These are phyloP conservation scores for Haliclona indistincta DNA, from an alignment of 37 sponge, comb jelly and placozoan species.

Conservation along the genomic window DNA sequence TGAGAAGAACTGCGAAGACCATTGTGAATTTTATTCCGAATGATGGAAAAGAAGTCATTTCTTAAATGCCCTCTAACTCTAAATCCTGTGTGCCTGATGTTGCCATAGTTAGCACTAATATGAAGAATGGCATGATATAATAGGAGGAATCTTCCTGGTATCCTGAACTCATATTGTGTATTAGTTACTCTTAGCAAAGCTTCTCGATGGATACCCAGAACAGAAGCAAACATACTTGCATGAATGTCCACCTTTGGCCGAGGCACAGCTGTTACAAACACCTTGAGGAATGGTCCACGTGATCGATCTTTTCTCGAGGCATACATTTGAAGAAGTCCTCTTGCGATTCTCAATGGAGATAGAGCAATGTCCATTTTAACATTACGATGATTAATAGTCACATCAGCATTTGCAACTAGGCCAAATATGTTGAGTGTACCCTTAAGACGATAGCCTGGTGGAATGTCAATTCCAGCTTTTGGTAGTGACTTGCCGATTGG, in stretches of 20 bases:
- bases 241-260: too few relatives aligned
- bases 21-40: background rate
- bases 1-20: background rate
- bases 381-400: conserved; percentile 13
- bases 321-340: conserved; percentile 20
- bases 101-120: too few relatives aligned
- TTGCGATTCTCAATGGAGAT: background rate
- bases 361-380: background rate
- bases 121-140: too few relatives aligned
- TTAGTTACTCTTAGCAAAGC: background rate
- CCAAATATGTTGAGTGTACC: conserved; percentile 42
- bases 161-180: background rate
- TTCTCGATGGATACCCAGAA: background rate
- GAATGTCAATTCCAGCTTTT: conserved; percentile 12
- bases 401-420: background rate
- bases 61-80: too few relatives aligned
- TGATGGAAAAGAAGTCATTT: background rate
- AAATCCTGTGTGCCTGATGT: too few relatives aligned
- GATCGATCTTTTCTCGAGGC: conserved; percentile 3
- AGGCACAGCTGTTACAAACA: too few relatives aligned
- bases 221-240: background rate
- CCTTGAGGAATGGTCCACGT: conserved; percentile 25
- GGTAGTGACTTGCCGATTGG: background rate
- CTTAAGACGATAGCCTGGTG: conserved; percentile 8
- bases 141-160: background rate